Evolutionary conservation across 2,888 invertebrate species (phyloP).

Genomic region (Microdon myrmicae): DNA sequence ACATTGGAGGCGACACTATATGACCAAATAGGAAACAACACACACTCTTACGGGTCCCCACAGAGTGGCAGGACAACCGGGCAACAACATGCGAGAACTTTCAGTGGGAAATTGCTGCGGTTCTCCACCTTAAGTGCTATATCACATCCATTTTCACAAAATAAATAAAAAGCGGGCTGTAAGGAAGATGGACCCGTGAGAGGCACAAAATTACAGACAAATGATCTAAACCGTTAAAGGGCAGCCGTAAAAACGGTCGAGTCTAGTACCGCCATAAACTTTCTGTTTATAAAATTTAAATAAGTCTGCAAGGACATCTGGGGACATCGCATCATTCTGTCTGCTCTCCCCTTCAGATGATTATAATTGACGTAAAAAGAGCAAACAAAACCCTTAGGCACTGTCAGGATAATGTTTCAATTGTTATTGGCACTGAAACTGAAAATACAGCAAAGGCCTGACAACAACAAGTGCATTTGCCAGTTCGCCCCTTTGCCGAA

Average conservation of each 20-base stretch:
- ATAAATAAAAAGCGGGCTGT: slow-evolving; percentile 13
- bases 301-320: slow-evolving; percentile 32
- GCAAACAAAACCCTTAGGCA: slow-evolving; percentile 36
- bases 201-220: slow-evolving; percentile 26
- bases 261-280: slow-evolving; percentile 6
- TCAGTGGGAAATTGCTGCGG: slow-evolving; percentile 45
- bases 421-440: slow-evolving; percentile 35
- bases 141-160: slow-evolving; percentile 36
- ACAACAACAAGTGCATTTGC: slow-evolving; percentile 19
- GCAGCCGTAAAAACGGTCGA: slow-evolving; percentile 30
- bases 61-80: not conserved
- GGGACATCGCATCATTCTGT: not conserved
- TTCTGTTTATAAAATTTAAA: slow-evolving; percentile 45
- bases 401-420: slow-evolving; percentile 38
- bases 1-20: slow-evolving; percentile 4
- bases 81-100: slow-evolving; percentile 12
- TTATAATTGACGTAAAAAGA: slow-evolving; percentile 32
- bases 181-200: slow-evolving; percentile 21
- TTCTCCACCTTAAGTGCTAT: slow-evolving; percentile 48
- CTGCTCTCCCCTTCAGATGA: too few species aligned
- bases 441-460: slow-evolving; percentile 11
- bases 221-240: slow-evolving; percentile 33
- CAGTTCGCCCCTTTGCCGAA: slow-evolving; percentile 15
- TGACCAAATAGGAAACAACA: slow-evolving; percentile 11
- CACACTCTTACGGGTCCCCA: slow-evolving; percentile 1